Evolutionary conservation across 2,888 invertebrate genomes (phyloP).

Genomic region (Amaurobius ferox): DNA sequence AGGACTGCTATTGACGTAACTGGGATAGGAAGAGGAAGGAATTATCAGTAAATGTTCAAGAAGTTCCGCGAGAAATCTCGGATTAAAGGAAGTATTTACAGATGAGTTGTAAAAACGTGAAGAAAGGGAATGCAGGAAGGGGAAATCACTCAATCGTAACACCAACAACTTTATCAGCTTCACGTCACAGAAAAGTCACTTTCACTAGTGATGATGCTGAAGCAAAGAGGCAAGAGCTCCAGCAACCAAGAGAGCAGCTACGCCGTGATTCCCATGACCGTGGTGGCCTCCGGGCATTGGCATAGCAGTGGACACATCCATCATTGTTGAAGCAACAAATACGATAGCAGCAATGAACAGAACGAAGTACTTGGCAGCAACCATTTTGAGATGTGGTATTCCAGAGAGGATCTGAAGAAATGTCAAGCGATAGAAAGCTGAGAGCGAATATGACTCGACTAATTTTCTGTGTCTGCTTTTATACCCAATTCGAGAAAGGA

Average conservation of each 20-base stretch:
- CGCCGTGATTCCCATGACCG: conserved; percentile 27
- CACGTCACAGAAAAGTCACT: too few relatives aligned
- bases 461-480: neutral
- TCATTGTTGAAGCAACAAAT: conserved; percentile 21
- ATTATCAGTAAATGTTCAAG: too few relatives aligned
- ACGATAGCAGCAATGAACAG: conserved; percentile 36
- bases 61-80: too few relatives aligned
- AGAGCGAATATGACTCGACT: neutral
- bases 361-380: conserved; percentile 32
- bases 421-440: neutral
- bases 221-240: conserved; percentile 57
- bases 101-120: too few relatives aligned
- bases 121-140: too few relatives aligned
- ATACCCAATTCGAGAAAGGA: conserved; percentile 11
- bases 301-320: conserved; percentile 40
- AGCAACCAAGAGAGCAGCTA: conserved; percentile 55
- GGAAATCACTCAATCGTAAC: neutral
- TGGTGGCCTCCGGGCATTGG: conserved; percentile 42
- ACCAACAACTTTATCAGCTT: neutral
- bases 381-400: conserved; percentile 22
- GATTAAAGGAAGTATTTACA: too few relatives aligned
- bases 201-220: conserved; percentile 23
- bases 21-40: too few relatives aligned
- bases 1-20: too few relatives aligned
- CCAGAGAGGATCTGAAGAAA: neutral